Base-by-base conservation (phyloP, 2,113 vertebrate species). In the Oncorhynchus keta region DNA sequence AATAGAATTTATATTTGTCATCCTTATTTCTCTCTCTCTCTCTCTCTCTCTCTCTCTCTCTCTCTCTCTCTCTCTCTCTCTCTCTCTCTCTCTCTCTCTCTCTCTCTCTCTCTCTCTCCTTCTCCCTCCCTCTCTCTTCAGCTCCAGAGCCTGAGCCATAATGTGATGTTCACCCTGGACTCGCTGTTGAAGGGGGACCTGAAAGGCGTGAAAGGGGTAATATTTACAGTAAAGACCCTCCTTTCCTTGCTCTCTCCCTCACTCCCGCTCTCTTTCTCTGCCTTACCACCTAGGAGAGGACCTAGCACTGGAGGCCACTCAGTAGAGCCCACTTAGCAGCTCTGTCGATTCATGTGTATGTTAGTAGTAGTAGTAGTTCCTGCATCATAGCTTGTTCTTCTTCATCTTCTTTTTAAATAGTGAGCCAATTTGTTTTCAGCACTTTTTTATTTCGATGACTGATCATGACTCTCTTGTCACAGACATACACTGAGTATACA, bases 191-290 rank as follows among this genome's bases (percentile, higher is more conserved):
- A 99, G 94, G 98, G 97, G 77, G 97, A 99, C 84, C 89, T 99
- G 71, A 99, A 99, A 91, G 97, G 96, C 85, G 96, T 99, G 81
- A 99, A 99, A 93, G 98, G 98, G 94, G 97, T 98, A 93, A 97
- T 96, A 94, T 61, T 89, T 82, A 72, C 82, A 73, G n/a, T 74
- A 68, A 55, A 78, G 74, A 77, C 39, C 9, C 39, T 45, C 39
- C 39, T 45, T 9, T 79, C 14, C 5, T 78, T 7, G 55, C 11
- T 71, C 57, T 14, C 48, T 11, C 30, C 66, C 70, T 14, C 20
- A 51, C 28, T 70, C 24, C 26, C 68, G 2, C 22, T 16, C 49
- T 3, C 24, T 32, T 61, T 24, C 11, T 45, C 39, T 13, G 26
- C 73, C 22, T 14, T 49, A 32, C 26, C 39, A 0, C 71, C 70